phyloP scores from a whole-genome alignment of 1,140 invertebrate species.

The Nymphalis io region DNA sequence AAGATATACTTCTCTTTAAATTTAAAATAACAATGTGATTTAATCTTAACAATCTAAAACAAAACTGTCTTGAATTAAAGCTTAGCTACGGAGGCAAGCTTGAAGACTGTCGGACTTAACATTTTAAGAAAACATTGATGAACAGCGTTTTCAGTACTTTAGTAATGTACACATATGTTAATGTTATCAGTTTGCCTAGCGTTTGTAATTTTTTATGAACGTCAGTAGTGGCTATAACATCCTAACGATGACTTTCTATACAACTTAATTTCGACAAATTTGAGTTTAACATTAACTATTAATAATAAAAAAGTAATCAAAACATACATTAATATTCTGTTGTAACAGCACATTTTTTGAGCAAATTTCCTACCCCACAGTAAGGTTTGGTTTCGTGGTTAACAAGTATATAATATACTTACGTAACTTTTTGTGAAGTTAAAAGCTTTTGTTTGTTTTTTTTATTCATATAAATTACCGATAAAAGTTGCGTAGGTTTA shows the following conservation, averaged over 20 bases:
- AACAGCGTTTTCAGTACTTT: no score
- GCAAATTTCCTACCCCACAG: neutral
- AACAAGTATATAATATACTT: slow-evolving; percentile 7
- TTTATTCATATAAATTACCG: neutral
- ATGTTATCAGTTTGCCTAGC: no score
- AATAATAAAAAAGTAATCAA: neutral
- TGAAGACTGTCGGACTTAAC: slow-evolving; percentile 13
- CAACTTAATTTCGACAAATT: slow-evolving; percentile 40
- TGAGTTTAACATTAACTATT: neutral
- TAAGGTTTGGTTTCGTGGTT: neutral
- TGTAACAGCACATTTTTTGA: neutral
- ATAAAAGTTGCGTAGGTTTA: neutral
- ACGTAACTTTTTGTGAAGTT: neutral
- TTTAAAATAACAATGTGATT: neutral
- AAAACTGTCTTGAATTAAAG: neutral
- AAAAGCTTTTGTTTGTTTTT: neutral
- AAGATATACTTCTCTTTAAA: no score
- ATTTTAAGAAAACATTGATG: slow-evolving; percentile 40
- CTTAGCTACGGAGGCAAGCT: neutral
- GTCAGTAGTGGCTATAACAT: slow-evolving; percentile 53
- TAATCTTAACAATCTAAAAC: neutral
- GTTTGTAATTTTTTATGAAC: slow-evolving; percentile 21
- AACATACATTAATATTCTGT: neutral
- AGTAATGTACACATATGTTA: no score
- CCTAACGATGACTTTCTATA: slow-evolving; percentile 54